These are phyloP conservation scores for Xanthia togata DNA, from an alignment of 2,888 invertebrate genomes.

Conservation along the genomic window DNA sequence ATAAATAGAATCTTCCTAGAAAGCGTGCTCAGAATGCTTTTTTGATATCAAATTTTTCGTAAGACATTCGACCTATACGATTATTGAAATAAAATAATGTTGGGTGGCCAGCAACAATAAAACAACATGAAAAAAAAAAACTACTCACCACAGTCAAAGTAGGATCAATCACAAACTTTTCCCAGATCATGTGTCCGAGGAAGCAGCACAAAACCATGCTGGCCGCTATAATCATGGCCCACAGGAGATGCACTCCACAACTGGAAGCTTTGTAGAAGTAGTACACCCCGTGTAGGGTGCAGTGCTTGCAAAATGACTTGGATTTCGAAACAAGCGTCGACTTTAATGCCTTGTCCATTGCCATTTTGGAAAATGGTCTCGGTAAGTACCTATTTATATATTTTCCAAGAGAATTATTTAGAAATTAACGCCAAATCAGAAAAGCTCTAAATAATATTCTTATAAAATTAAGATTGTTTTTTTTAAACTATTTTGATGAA, in stretches of 20 bases:
- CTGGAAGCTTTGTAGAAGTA: constrained; percentile 75
- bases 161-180: constrained; percentile 81
- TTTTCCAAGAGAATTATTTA: background rate
- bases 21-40: too few species aligned
- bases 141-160: constrained; percentile 84
- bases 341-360: constrained; percentile 24
- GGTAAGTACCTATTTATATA: background rate
- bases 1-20: too few species aligned
- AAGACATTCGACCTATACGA: background rate
- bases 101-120: too few species aligned
- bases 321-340: constrained; percentile 63
- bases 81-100: background rate
- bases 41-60: background rate
- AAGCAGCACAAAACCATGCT: constrained; percentile 77
- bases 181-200: constrained; percentile 83
- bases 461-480: too few species aligned
- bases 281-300: constrained; percentile 80
- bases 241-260: constrained; percentile 69
- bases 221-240: constrained; percentile 74
- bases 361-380: constrained; percentile 43
- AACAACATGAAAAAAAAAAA: background rate
- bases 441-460: background rate
- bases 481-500: background rate
- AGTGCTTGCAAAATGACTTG: constrained; percentile 75
- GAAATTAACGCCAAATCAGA: background rate